Percentiles rank a stretch among this genome's conserved stretches.
Evolutionary conservation across 2,113 vertebrate species (phyloP).

Genomic region (Sebastes fasciatus): DNA sequence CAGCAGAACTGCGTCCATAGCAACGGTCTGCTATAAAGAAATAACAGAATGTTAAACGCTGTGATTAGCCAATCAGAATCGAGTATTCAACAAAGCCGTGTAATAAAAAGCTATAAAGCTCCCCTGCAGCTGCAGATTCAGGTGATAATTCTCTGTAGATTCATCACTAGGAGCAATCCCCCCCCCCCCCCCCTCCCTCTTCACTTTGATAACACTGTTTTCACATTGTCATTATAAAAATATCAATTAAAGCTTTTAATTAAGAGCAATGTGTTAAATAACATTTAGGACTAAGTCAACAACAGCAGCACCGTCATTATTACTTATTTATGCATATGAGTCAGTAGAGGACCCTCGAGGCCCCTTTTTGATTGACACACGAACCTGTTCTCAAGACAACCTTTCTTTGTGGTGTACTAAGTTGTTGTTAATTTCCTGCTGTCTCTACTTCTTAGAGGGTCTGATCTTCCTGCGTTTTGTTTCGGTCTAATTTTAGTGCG

Average conservation of each 20-base stretch:
- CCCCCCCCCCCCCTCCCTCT: neutral
- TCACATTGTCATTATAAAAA: neutral
- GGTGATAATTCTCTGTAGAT: neutral
- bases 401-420: neutral
- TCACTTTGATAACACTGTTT: neutral
- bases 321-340: conserved; percentile 1
- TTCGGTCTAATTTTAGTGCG: conserved; percentile 44
- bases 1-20: too few relatives aligned
- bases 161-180: neutral
- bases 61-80: too few relatives aligned
- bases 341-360: conserved; percentile 2
- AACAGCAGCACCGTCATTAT: conserved; percentile 5
- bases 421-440: conserved; percentile 23
- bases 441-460: conserved; percentile 24
- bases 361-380: neutral
- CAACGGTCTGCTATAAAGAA: too few relatives aligned
- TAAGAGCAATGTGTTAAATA: neutral
- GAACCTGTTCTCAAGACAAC: neutral
- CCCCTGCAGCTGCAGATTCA: too few relatives aligned
- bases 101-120: too few relatives aligned
- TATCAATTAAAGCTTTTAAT: neutral
- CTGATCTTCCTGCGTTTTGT: conserved; percentile 32
- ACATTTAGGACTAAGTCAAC: neutral
- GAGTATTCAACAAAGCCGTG: too few relatives aligned
- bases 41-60: too few relatives aligned